Percentiles rank a stretch among this genome's conserved stretches.
phyloP scores from a whole-genome alignment of 1,140 invertebrate genomes.

The Parapsyche elsis region DNA sequence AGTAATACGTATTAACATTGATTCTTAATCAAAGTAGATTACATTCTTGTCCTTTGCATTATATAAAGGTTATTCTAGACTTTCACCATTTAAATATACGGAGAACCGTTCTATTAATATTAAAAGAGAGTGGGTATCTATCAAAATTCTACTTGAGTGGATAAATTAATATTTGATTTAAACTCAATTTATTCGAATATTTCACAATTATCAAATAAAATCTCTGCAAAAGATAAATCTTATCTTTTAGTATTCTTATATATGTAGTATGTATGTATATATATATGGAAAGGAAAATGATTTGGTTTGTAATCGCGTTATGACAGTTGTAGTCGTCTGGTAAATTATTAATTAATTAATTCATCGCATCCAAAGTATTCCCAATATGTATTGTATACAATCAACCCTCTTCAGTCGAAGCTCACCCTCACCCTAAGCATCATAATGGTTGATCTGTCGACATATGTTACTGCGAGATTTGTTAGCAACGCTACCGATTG shows the following conservation, averaged over 20 bases:
- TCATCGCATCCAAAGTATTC: neutral
- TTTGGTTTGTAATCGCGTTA: neutral
- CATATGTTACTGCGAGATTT: slow-evolving; percentile 36
- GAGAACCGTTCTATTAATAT: too few species aligned
- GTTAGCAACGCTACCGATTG: slow-evolving; percentile 16
- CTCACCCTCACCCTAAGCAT: slow-evolving; percentile 20
- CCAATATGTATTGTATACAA: neutral
- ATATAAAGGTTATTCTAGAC: too few species aligned
- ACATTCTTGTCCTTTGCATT: too few species aligned
- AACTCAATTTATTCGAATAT: too few species aligned
- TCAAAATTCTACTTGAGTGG: too few species aligned
- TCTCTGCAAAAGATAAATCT: too few species aligned
- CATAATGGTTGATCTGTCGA: slow-evolving; percentile 26
- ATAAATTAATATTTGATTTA: too few species aligned
- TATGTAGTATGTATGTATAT: neutral
- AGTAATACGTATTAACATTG: too few species aligned
- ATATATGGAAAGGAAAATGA: neutral
- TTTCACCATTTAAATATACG: too few species aligned
- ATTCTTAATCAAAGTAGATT: too few species aligned
- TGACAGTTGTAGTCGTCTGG: neutral
- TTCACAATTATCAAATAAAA: too few species aligned
- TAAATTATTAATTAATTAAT: slow-evolving; percentile 12
- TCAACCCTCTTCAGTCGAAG: neutral
- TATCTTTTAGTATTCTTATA: neutral
- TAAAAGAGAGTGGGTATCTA: too few species aligned